Conservation (phyloP, 2,113 vertebrate genomes). For the Oreochromis tanganicae region DNA sequence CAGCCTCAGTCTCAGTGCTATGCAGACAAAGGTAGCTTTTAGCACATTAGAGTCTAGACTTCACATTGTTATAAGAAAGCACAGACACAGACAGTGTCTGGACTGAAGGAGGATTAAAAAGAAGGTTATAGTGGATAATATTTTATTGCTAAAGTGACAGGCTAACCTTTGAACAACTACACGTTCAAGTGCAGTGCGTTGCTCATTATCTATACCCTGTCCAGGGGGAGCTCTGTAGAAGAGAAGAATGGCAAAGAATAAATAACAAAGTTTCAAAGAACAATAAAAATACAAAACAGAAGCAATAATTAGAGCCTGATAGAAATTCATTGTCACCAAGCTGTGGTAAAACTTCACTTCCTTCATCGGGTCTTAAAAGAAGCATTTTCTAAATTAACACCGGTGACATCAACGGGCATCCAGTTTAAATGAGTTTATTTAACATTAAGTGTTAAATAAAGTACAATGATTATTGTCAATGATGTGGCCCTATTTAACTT, state of each 20-base stretch:
- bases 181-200: not conserved
- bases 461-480: not conserved
- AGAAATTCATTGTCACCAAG: not conserved
- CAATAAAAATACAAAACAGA: not conserved
- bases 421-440: not conserved
- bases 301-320: not conserved
- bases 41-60: constrained; percentile 10
- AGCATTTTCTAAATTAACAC: not conserved
- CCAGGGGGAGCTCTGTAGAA: rapidly evolving
- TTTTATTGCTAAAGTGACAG: not conserved
- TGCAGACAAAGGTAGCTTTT: constrained; percentile 6
- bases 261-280: not conserved
- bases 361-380: not conserved
- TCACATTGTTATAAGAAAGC: not conserved
- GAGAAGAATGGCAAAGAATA: not conserved
- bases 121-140: not conserved
- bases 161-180: not conserved
- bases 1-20: not conserved
- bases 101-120: not conserved
- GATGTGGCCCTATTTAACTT: not conserved
- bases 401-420: not conserved
- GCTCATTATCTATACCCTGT: not conserved
- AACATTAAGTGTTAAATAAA: not conserved
- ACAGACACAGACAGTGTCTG: not conserved
- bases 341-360: not conserved